Conservation (phyloP, 1,140 invertebrate genomes). For the Drosophila obscura region DNA sequence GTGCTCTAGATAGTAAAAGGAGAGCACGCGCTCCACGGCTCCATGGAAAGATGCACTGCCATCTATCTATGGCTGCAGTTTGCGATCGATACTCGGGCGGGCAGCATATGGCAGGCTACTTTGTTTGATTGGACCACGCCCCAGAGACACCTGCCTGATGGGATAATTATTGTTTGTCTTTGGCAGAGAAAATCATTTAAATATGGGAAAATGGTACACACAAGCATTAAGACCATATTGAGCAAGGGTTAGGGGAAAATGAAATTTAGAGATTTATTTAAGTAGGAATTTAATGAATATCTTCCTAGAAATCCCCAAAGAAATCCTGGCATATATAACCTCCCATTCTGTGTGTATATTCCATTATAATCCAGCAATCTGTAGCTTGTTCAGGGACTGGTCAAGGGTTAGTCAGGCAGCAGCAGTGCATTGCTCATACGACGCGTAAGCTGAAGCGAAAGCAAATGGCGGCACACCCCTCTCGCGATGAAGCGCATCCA, state of each 20-base stretch:
- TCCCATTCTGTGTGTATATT: neutral
- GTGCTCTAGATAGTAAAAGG: slow-evolving; percentile 8
- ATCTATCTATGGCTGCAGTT: neutral
- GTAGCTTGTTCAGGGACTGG: too few relatives aligned
- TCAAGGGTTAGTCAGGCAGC: too few relatives aligned
- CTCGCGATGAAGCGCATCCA: slow-evolving; percentile 18
- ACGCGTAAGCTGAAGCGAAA: slow-evolving; percentile 13
- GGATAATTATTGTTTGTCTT: slow-evolving; percentile 42
- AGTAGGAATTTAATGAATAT: neutral
- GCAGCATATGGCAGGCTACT: slow-evolving; percentile 22
- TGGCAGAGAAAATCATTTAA: slow-evolving; percentile 7
- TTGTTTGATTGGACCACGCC: slow-evolving; percentile 40
- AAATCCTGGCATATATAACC: slow-evolving; percentile 20
- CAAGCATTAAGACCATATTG: slow-evolving; percentile 12
- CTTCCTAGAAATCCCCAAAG: neutral
- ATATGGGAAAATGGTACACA: slow-evolving; percentile 3
- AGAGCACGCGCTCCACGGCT: too few relatives aligned
- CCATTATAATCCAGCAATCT: neutral
- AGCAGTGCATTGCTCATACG: slow-evolving; percentile 17
- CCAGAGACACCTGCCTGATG: slow-evolving; percentile 19
- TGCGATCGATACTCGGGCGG: slow-evolving; percentile 23
- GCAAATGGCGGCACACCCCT: slow-evolving; percentile 3
- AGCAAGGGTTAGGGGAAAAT: neutral
- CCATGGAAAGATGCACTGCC: neutral
- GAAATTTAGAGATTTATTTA: neutral